A percentile compares a stretch with the other conserved stretches of the same genome.
phyloP scores from a whole-genome alignment of 2,797 vertebrate species.

The Paramormyrops hopkinsi region DNA sequence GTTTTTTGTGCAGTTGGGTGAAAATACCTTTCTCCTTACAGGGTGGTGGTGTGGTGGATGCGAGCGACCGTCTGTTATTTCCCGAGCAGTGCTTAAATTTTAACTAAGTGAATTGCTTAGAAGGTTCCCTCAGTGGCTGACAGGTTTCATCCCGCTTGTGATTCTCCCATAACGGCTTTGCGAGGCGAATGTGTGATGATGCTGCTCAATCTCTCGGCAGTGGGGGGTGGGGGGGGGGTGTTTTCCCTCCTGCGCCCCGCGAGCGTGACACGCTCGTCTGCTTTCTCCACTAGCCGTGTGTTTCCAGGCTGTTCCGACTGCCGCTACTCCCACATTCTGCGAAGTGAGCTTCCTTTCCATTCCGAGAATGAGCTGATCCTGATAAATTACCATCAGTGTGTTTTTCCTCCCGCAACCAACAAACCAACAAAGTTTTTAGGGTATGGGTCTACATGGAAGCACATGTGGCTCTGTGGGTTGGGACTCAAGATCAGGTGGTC shows the following conservation, averaged over 20 bases:
- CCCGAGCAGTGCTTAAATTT: not conserved
- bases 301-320: not conserved
- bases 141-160: not conserved
- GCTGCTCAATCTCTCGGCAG: not conserved
- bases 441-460: not conserved
- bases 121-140: not conserved
- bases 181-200: not conserved
- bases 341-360: conserved; percentile 1
- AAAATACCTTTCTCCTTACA: not conserved
- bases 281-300: not conserved
- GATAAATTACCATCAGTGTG: not conserved
- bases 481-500: not conserved
- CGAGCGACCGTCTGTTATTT: not conserved
- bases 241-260: not conserved
- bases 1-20: not conserved
- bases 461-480: not conserved
- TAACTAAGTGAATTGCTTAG: conserved; percentile 6
- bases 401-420: not conserved
- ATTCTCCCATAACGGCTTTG: not conserved
- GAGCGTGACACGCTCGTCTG: not conserved
- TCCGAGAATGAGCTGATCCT: not conserved
- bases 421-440: not conserved
- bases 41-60: not conserved
- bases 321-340: not conserved
- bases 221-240: not conserved